A percentile compares a stretch with the other conserved stretches of the same genome.
Conservation (phyloP, 2,113 vertebrate genomes). For the Sceloporus undulatus region DNA sequence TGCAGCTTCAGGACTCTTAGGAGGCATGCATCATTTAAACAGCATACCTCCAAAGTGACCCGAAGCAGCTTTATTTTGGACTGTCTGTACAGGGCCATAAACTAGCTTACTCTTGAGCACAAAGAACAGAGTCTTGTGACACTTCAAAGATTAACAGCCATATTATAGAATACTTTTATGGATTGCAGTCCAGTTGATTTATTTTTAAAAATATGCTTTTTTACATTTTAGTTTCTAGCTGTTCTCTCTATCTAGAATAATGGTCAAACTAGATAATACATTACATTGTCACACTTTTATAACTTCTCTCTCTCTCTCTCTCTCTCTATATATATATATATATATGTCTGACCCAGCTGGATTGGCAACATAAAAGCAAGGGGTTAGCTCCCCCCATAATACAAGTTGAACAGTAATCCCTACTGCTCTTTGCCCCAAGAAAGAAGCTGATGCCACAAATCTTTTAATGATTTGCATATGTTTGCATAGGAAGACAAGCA, state of each 20-base stretch:
- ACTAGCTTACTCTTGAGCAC: background rate
- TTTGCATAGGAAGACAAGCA: background rate
- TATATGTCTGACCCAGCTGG: background rate
- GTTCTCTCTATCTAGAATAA: background rate
- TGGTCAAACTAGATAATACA: background rate
- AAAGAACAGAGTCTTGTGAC: background rate
- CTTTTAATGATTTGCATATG: too few species aligned
- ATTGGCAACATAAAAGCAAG: background rate
- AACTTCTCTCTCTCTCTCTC: background rate
- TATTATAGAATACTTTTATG: background rate
- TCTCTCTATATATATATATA: too few species aligned
- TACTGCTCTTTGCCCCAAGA: background rate
- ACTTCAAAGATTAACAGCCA: background rate
- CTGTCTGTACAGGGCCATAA: too few species aligned
- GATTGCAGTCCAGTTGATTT: background rate
- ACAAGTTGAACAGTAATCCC: background rate
- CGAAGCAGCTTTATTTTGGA: too few species aligned
- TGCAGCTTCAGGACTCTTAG: too few species aligned
- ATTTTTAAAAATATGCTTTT: background rate
- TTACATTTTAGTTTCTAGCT: background rate
- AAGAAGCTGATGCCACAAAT: background rate
- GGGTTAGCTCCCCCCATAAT: background rate
- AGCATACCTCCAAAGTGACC: too few species aligned
- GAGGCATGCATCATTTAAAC: too few species aligned
- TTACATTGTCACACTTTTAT: background rate